Evolutionary conservation across 2,888 invertebrate genomes (phyloP), one percentile per base, ranked within the genome.

Genomic region (Himalopsyche anomala): DNA sequence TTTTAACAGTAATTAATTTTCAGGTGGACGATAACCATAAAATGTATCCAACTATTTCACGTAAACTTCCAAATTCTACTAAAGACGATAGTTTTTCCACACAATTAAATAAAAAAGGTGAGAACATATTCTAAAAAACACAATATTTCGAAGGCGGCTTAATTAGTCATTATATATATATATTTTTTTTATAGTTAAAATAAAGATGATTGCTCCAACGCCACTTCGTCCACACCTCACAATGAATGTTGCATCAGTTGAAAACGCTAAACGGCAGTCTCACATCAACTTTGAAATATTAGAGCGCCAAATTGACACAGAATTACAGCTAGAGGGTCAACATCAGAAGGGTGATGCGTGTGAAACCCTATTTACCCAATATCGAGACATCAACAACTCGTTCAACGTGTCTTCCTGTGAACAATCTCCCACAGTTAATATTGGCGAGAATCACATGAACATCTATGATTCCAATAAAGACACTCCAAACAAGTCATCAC

Each of bases 301-400:
- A 12, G 19, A 36, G 12, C 15, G 36, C 74, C 74, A 19, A 28
- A 36, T 36, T 12, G 36, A 36, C 5, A 36, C 36, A 15, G 74
- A 74, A 36, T 12, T 74, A 74, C 19, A 74, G 15, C 74, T 51
- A 74, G 36, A 74, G 62, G 15, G 19, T 19, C 28, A 19, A 28
- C n/a, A 28, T 28, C 62, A 62, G 19, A 62, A 28, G 36, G 36
- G 36, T 36, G 74, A 74, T 74, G 36, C 36, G 19, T 12, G 80
- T 5, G n/a, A n/a, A 28, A 51, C 4, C 12, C 38, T 45, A 45
- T 87, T 85, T 54, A 87, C 83, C 3, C 83, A 87, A 56, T 87
- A 87, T 79, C 85, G 87, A 69, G 83, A 85, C 28, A 42, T 82
- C n/a, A 80, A 87, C 40, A 51, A 87, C 45, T 87, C 87, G 45